Base-by-base conservation (phyloP, 1,140 invertebrate species). In the Mya arenaria region DNA sequence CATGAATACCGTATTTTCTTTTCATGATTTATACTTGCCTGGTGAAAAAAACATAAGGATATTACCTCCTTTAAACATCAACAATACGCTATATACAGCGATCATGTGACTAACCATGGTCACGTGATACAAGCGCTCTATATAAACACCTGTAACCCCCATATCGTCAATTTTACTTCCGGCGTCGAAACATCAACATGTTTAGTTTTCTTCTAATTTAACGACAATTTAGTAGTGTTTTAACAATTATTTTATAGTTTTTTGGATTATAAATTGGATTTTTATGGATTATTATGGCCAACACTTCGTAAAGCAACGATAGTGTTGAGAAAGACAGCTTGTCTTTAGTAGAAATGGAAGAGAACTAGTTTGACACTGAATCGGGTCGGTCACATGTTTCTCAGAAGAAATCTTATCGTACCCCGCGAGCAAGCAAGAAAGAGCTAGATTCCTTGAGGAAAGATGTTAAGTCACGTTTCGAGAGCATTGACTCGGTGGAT, bases 401-500 rank as follows among this genome's bases (percentile, higher is more conserved):
- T 10, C 10, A 44, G 19, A 10, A 10, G 41, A 44, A 44, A 44
- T 44, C 41, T 10, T 44, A 10, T 10, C 41, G 41, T 44, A 44
- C 41, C 19, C 41, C 41, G 10, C 10, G 41, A 19, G 41, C 41
- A 44, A 44, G 41, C 19, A 44, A 44, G 41, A 44, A 44, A 44
- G 41, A 44, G 19, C 19, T 44, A 19, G 41, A 78, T 28, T 25
- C 36, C 10, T 32, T 44, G 4, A 41, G 52, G 23, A 19, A 44
- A 23, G 23, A 75, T 58, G 34, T 60, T 23, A 39, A 74, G 34
- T 34, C 32, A 58, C 25, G 30, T 73, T 44, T 34, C 25, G 56
- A 60, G 56, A 15, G 56, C 25, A 68, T 68, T 68, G 34, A 68
- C 65, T 68, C 65, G 25, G 37, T 44, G 65, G 65, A 68, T 39